A percentile compares a stretch with the other conserved stretches of the same genome.
Evolutionary conservation across 2,797 vertebrate species (phyloP).

Genomic region (Staurois parvus): DNA sequence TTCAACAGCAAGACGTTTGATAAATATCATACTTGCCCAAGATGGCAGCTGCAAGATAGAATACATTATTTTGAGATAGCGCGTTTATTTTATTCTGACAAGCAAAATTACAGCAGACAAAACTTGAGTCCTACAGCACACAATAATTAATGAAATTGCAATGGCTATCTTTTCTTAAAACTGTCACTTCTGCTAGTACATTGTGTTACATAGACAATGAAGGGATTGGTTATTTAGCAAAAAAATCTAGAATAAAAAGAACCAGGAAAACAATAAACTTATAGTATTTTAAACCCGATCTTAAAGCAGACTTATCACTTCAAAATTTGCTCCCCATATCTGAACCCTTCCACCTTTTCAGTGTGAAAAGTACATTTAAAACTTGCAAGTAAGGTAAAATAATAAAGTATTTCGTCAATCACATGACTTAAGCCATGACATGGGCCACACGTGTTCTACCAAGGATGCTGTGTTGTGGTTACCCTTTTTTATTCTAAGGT

Average conservation of each 20-base stretch:
- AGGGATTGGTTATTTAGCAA: slow-evolving; percentile 57
- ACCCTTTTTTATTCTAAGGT: not conserved
- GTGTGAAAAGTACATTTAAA: not conserved
- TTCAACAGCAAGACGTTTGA: slow-evolving; percentile 52
- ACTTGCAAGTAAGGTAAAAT: not conserved
- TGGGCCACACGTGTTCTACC: too few relatives aligned
- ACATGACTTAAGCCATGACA: too few relatives aligned
- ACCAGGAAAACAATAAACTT: slow-evolving; percentile 58
- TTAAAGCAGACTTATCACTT: slow-evolving; percentile 11
- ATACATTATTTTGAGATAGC: slow-evolving; percentile 62
- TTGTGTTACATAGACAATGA: slow-evolving; percentile 62
- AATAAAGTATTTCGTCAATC: not conserved
- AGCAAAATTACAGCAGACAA: slow-evolving; percentile 60
- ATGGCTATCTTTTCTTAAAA: slow-evolving; percentile 64
- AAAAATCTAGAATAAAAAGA: slow-evolving; percentile 25
- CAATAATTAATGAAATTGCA: slow-evolving; percentile 63
- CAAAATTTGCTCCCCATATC: not conserved
- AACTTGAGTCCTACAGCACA: slow-evolving; percentile 59
- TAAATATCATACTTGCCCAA: slow-evolving; percentile 59
- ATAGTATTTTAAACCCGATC: slow-evolving; percentile 48
- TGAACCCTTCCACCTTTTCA: not conserved
- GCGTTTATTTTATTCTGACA: slow-evolving; percentile 60
- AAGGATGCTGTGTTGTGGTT: not conserved
- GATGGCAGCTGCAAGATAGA: slow-evolving; percentile 57
- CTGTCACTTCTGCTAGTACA: slow-evolving; percentile 63